These are phyloP conservation scores for Aptenodytes forsteri DNA, from an alignment of 2,113 vertebrate species.

Conservation along the genomic window DNA sequence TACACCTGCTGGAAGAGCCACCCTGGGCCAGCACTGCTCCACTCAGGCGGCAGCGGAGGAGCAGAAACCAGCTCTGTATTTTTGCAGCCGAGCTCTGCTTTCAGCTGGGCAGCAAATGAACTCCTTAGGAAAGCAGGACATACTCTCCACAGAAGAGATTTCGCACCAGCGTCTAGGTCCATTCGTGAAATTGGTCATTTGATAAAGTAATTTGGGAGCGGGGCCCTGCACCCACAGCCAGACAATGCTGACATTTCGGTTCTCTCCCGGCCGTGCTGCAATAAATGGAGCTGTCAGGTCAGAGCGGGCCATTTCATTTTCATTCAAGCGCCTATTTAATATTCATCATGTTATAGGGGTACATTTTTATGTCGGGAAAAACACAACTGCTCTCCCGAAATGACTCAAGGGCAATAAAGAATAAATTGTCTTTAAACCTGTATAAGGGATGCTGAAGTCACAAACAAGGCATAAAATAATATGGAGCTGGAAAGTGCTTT, in stretches of 20 bases:
- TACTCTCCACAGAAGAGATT: not conserved
- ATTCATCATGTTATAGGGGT: conserved; percentile 56
- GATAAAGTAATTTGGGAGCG: not conserved
- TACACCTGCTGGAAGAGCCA: not conserved
- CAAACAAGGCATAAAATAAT: conserved; percentile 73
- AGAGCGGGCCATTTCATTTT: conserved; percentile 6
- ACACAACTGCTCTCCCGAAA: conserved; percentile 66
- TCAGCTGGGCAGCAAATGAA: not conserved
- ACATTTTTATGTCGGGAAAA: conserved; percentile 64
- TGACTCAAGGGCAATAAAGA: conserved; percentile 66
- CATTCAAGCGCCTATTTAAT: conserved; percentile 60
- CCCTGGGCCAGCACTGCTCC: not conserved
- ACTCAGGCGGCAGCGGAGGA: accelerated
- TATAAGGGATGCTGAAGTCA: conserved; percentile 51
- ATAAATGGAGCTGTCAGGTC: not conserved
- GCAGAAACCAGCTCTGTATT: accelerated
- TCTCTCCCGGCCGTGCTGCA: not conserved
- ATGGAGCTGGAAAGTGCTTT: conserved; percentile 59
- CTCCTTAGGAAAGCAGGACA: not conserved
- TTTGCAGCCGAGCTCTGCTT: not conserved
- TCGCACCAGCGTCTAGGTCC: not conserved
- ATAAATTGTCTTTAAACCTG: conserved; percentile 76
- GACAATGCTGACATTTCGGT: not conserved
- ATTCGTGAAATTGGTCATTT: not conserved
- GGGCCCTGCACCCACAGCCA: not conserved